Percentiles rank a stretch among this genome's conserved stretches.
phyloP scores from a whole-genome alignment of 1,140 invertebrate species.

The Lasioglossum baleicum region DNA sequence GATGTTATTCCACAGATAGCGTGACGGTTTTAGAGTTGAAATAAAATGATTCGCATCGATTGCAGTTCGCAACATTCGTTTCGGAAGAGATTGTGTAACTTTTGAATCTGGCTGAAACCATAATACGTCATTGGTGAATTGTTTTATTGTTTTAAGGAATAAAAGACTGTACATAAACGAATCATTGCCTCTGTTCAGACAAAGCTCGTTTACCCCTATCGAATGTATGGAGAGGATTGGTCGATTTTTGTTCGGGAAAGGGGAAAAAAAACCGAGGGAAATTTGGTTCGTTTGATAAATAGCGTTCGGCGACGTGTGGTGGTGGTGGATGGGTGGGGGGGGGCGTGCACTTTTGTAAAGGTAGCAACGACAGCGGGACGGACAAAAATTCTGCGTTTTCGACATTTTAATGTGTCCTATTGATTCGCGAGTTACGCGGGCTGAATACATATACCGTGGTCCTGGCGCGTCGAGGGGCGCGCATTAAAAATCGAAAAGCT shows the following conservation, averaged over 20 bases:
- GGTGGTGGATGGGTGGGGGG: background rate
- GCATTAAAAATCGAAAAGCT: slow-evolving; percentile 25
- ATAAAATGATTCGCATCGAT: no score
- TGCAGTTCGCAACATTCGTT: no score
- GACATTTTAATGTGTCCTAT: background rate
- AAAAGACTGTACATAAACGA: background rate
- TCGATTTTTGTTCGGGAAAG: background rate
- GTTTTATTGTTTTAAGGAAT: no score
- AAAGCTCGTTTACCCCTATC: background rate
- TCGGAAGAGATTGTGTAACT: no score
- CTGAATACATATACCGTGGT: background rate
- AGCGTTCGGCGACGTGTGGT: background rate
- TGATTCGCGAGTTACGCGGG: background rate
- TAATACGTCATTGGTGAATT: no score
- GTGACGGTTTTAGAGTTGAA: no score
- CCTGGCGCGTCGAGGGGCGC: no score
- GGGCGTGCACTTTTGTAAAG: background rate
- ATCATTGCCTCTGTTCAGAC: background rate
- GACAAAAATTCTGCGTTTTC: slow-evolving; percentile 15
- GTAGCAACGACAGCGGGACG: no score
- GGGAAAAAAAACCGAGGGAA: background rate
- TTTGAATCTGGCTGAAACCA: no score
- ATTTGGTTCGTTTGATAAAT: background rate
- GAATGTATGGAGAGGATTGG: background rate
- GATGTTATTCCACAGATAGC: no score